Conservation (phyloP, 2,888 invertebrate species). For the Dryococelus australis region DNA sequence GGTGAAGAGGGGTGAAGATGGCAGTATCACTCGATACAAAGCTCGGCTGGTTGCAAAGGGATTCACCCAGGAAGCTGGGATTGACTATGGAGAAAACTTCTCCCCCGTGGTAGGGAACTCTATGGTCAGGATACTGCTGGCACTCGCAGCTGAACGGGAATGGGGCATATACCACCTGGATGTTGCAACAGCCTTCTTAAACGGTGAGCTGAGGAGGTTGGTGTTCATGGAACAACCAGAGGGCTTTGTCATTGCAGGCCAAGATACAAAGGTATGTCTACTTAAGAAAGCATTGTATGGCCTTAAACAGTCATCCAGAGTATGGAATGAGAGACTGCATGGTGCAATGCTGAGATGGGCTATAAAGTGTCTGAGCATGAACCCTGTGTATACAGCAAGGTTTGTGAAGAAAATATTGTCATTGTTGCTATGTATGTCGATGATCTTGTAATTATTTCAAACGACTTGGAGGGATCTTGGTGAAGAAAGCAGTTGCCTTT, state of each 20-base stretch:
- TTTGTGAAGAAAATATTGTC: not conserved
- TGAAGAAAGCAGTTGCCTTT: not conserved
- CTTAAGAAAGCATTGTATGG: no score
- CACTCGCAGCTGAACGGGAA: not conserved
- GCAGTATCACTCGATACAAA: no score
- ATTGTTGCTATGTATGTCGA: constrained; percentile 16
- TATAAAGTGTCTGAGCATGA: no score
- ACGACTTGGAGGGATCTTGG: not conserved
- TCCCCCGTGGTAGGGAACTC: not conserved
- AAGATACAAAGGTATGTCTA: no score
- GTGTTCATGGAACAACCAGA: constrained; percentile 20
- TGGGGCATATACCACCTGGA: not conserved
- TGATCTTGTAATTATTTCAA: not conserved
- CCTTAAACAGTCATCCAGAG: no score
- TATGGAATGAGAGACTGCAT: no score
- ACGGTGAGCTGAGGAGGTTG: not conserved
- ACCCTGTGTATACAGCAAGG: no score
- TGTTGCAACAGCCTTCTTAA: not conserved
- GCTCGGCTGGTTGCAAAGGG: no score
- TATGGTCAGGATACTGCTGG: not conserved
- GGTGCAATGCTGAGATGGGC: no score
- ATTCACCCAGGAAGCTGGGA: no score
- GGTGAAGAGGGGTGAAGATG: no score
- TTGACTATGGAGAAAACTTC: not conserved
- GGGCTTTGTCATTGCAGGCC: not conserved